Conservation (phyloP, 2,113 vertebrate genomes). For the Leptobrachium ailaonicum region DNA sequence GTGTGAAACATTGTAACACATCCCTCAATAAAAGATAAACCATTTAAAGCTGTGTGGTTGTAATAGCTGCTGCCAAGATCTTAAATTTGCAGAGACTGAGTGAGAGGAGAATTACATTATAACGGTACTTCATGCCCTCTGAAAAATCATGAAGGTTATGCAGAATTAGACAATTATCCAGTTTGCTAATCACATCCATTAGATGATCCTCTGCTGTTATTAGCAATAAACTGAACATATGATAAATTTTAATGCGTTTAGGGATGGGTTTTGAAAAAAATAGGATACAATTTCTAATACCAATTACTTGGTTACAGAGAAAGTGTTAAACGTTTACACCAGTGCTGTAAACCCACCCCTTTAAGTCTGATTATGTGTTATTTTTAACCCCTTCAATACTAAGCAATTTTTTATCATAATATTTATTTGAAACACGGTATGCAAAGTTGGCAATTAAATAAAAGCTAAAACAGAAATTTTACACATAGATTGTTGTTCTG, state of each 20-base stretch:
- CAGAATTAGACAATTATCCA: conserved; percentile 36
- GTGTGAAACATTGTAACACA: too few relatives aligned
- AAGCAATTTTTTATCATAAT: too few relatives aligned
- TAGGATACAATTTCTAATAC: too few relatives aligned
- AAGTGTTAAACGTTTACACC: too few relatives aligned
- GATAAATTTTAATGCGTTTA: conserved; percentile 23
- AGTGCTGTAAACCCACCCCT: too few relatives aligned
- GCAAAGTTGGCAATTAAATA: too few relatives aligned
- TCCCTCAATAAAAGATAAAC: neutral
- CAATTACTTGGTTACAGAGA: too few relatives aligned
- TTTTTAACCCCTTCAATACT: too few relatives aligned
- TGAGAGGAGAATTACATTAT: neutral
- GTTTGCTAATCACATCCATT: conserved; percentile 39
- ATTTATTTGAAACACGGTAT: too few relatives aligned
- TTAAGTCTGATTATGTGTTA: too few relatives aligned
- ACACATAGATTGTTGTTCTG: too few relatives aligned
- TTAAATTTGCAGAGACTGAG: neutral
- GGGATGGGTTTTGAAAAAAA: conserved; percentile 1
- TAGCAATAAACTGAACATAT: conserved; percentile 34
- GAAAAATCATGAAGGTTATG: conserved; percentile 32
- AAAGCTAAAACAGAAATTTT: too few relatives aligned
- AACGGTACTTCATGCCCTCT: conserved; percentile 22
- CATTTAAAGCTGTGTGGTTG: neutral
- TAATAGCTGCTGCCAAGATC: neutral
- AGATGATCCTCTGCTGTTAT: conserved; percentile 37